Percentiles rank a stretch among this genome's conserved stretches.
phyloP scores from a whole-genome alignment of 2,888 invertebrate genomes.

The Drosophila niveifrons region DNA sequence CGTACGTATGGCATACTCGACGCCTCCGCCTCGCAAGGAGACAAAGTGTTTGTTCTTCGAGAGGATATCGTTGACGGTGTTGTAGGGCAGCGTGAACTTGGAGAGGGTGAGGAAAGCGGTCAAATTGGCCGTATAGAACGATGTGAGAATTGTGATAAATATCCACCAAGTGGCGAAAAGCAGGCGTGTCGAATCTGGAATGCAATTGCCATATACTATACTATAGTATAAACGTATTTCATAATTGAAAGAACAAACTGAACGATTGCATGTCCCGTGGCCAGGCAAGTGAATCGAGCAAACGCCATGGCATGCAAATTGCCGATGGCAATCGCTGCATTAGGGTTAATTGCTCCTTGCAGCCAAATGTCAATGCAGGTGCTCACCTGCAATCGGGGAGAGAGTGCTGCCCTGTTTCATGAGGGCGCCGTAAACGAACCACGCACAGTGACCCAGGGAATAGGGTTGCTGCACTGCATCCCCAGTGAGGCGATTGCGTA shows the following conservation, averaged over 20 bases:
- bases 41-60: slow-evolving; percentile 90
- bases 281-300: slow-evolving; percentile 22
- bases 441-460: slow-evolving; percentile 90
- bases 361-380: not conserved
- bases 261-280: slow-evolving; percentile 48
- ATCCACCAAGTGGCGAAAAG: slow-evolving; percentile 97
- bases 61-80: slow-evolving; percentile 89
- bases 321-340: slow-evolving; percentile 63
- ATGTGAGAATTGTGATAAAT: slow-evolving; percentile 93
- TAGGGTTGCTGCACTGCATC: slow-evolving; percentile 87
- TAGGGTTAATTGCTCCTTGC: slow-evolving; percentile 61
- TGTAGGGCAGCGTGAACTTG: slow-evolving; percentile 92
- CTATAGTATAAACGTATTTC: slow-evolving; percentile 7
- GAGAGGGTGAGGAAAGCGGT: slow-evolving; percentile 95
- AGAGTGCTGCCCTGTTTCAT: slow-evolving; percentile 94
- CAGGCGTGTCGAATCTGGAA: slow-evolving; percentile 92
- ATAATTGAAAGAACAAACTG: slow-evolving; percentile 65
- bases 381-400: slow-evolving; percentile 92
- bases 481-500: slow-evolving; percentile 88
- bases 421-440: slow-evolving; percentile 94
- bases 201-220: slow-evolving; percentile 18
- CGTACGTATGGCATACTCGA: slow-evolving; percentile 88
- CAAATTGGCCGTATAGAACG: slow-evolving; percentile 96
- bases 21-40: slow-evolving; percentile 89
- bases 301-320: slow-evolving; percentile 35